Evolutionary conservation across 1,140 invertebrate genomes (phyloP).

Genomic region (Halotydeus destructor): DNA sequence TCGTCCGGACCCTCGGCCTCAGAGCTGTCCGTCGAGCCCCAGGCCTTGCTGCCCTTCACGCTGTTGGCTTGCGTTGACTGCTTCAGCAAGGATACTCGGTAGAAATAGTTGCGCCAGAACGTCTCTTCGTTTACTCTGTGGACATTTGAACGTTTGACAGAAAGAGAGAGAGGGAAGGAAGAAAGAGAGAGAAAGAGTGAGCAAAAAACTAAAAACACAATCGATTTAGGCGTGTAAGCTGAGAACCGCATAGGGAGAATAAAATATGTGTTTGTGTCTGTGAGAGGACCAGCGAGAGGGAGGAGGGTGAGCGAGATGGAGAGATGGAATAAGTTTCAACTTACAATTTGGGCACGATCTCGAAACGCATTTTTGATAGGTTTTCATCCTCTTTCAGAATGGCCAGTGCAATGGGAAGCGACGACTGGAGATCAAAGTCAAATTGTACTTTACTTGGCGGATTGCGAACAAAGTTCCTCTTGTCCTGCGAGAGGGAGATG

Average conservation of each 20-base stretch:
- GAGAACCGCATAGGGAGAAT: neutral
- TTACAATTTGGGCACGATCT: slow-evolving; percentile 82
- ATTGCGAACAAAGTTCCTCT: slow-evolving; percentile 84
- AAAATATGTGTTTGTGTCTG: too few relatives aligned
- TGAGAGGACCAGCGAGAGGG: too few relatives aligned
- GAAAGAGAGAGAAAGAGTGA: too few relatives aligned
- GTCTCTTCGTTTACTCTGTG: slow-evolving; percentile 85
- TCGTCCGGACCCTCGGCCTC: slow-evolving; percentile 16
- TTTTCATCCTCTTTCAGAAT: slow-evolving; percentile 85
- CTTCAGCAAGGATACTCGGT: slow-evolving; percentile 88
- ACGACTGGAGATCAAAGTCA: slow-evolving; percentile 76
- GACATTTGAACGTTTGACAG: slow-evolving; percentile 3
- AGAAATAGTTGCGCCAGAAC: slow-evolving; percentile 99
- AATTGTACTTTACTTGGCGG: slow-evolving; percentile 87
- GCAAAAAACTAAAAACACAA: too few relatives aligned
- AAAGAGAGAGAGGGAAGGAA: too few relatives aligned
- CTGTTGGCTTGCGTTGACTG: slow-evolving; percentile 72
- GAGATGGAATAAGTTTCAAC: too few relatives aligned
- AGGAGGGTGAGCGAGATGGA: too few relatives aligned
- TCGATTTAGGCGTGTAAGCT: too few relatives aligned
- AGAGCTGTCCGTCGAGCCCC: slow-evolving; percentile 13
- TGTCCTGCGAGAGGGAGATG: slow-evolving; percentile 71
- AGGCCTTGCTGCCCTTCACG: slow-evolving; percentile 21
- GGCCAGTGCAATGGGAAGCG: slow-evolving; percentile 72
- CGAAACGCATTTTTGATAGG: slow-evolving; percentile 92